phyloP scores from a whole-genome alignment of 1,140 invertebrate genomes.

The Notospermus geniculatus region DNA sequence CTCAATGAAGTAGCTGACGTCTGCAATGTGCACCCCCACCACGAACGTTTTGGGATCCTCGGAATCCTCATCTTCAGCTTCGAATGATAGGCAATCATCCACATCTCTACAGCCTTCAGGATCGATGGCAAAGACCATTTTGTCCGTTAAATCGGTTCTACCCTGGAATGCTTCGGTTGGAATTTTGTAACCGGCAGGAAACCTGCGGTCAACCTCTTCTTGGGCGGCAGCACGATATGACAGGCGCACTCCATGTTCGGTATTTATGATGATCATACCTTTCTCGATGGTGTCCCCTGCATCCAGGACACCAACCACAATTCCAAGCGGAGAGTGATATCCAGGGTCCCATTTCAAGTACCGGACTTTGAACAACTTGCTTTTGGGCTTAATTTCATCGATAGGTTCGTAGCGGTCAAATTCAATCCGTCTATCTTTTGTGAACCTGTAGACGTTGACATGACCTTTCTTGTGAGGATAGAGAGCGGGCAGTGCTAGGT shows the following conservation, averaged over 20 bases:
- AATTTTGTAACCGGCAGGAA: slow-evolving; percentile 19
- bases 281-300: slow-evolving; percentile 29
- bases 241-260: slow-evolving; percentile 32
- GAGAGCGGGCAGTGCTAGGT: slow-evolving; percentile 20
- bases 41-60: slow-evolving; percentile 29
- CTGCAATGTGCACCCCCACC: slow-evolving; percentile 49
- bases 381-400: slow-evolving; percentile 18
- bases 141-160: slow-evolving; percentile 61
- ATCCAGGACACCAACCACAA: slow-evolving; percentile 38
- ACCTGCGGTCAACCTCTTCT: slow-evolving; percentile 20
- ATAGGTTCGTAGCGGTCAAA: slow-evolving; percentile 38
- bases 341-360: slow-evolving; percentile 41
- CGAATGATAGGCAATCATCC: slow-evolving; percentile 86
- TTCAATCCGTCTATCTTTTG: slow-evolving; percentile 26
- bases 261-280: slow-evolving; percentile 33
- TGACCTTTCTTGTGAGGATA: slow-evolving; percentile 24
- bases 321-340: slow-evolving; percentile 37
- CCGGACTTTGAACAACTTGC: slow-evolving; percentile 44
- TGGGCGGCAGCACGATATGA: slow-evolving; percentile 21
- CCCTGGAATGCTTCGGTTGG: slow-evolving; percentile 49
- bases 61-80: slow-evolving; percentile 27
- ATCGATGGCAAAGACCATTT: slow-evolving; percentile 90
- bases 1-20: slow-evolving; percentile 47
- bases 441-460: slow-evolving; percentile 40
- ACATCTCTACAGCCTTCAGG: slow-evolving; percentile 95